These are phyloP conservation scores for Mellivora capensis DNA, from an alignment of 2,113 vertebrate species.

Conservation along the genomic window DNA sequence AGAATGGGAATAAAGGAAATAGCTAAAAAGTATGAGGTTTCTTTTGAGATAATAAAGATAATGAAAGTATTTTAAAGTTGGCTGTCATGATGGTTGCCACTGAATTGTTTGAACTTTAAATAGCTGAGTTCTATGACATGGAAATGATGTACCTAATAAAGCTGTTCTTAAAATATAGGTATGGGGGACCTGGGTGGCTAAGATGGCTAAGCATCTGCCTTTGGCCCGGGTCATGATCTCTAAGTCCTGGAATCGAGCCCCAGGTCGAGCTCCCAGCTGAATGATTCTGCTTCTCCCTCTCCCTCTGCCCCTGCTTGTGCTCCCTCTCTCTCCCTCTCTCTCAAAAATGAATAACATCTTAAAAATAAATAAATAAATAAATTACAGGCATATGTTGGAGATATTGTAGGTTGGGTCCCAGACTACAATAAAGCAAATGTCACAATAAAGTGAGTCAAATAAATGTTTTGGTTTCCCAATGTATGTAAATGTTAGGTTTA, in stretches of 20 bases:
- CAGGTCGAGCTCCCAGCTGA: not conserved
- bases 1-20: not conserved
- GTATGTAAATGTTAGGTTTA: not conserved
- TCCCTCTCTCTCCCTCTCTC: too few relatives aligned
- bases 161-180: not conserved
- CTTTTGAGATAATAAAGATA: not conserved
- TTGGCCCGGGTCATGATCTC: not conserved
- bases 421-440: not conserved
- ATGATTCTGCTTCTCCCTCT: not conserved
- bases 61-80: not conserved
- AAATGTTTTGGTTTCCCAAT: not conserved
- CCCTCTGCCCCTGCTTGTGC: not conserved
- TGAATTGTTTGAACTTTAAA: not conserved
- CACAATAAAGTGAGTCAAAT: not conserved
- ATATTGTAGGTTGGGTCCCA: not conserved
- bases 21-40: not conserved
- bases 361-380: too few relatives aligned
- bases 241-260: not conserved
- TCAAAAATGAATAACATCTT: too few relatives aligned
- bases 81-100: not conserved
- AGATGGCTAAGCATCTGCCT: not conserved
- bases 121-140: not conserved
- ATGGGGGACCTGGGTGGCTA: not conserved
- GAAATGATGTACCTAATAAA: not conserved
- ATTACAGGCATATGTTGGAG: not conserved